phyloP scores from a whole-genome alignment of 2,888 invertebrate species.

The Homarus gammarus region DNA sequence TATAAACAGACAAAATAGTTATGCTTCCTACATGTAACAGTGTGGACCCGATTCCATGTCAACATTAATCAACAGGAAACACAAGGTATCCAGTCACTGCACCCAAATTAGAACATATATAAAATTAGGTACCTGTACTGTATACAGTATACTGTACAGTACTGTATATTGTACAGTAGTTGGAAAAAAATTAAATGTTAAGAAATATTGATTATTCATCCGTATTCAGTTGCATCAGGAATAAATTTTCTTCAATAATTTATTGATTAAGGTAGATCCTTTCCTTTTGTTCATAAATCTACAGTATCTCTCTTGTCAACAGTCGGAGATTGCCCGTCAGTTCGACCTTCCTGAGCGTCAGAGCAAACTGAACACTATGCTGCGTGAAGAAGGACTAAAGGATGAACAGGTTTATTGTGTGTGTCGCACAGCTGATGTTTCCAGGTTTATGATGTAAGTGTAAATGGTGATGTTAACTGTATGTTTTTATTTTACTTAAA shows the following conservation, averaged over 20 bases:
- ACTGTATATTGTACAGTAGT: too few relatives aligned
- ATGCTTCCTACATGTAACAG: too few relatives aligned
- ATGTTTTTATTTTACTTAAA: background rate
- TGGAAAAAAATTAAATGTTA: too few relatives aligned
- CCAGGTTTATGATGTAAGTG: constrained; percentile 96
- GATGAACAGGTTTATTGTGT: constrained; percentile 96
- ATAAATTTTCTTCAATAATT: background rate
- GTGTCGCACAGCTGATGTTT: constrained; percentile 95
- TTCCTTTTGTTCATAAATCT: background rate
- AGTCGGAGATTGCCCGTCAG: constrained; percentile 93
- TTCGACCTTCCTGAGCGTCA: constrained; percentile 93
- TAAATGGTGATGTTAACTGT: constrained; percentile 7
- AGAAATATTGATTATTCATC: too few relatives aligned
- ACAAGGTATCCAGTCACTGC: too few relatives aligned
- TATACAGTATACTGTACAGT: too few relatives aligned
- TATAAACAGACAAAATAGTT: too few relatives aligned
- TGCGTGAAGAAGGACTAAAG: constrained; percentile 79
- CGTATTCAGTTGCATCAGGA: too few relatives aligned
- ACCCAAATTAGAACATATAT: too few relatives aligned
- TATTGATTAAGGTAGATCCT: background rate
- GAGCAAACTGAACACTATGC: constrained; percentile 76
- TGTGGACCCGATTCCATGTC: too few relatives aligned
- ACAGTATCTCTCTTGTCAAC: constrained; percentile 81
- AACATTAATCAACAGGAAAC: background rate
- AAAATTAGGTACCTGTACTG: too few relatives aligned